A percentile compares a stretch with the other conserved stretches of the same genome.
These are phyloP conservation scores for Betta splendens DNA, from an alignment of 2,797 vertebrate species.

Conservation along the genomic window DNA sequence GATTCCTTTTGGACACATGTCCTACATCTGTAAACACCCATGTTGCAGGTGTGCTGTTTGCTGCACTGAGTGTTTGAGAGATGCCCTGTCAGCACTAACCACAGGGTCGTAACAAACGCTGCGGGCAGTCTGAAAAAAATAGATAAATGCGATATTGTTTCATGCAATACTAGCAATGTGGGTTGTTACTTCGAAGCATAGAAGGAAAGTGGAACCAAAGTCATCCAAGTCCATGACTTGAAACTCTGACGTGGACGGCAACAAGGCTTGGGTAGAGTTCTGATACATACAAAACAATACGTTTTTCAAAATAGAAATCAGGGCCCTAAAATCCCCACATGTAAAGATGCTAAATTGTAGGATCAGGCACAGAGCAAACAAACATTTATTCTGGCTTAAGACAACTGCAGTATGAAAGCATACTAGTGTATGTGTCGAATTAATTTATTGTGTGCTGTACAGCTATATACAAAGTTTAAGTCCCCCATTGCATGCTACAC, in stretches of 20 bases:
- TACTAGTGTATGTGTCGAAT: background rate
- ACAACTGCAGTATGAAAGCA: background rate
- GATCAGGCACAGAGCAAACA: background rate
- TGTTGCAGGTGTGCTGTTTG: conserved; percentile 42
- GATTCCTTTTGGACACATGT: conserved; percentile 56
- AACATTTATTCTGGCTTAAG: background rate
- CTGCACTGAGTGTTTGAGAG: conserved; percentile 59
- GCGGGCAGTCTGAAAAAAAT: conserved; percentile 16
- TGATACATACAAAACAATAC: no score
- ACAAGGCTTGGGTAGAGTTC: no score
- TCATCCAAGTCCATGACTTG: no score
- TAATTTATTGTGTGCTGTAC: no score
- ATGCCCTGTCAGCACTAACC: conserved; percentile 65
- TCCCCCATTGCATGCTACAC: no score
- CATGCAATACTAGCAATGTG: no score
- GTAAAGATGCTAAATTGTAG: background rate
- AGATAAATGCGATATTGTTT: no score
- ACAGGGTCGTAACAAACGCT: conserved; percentile 48
- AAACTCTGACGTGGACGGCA: no score
- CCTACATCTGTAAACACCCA: conserved; percentile 54
- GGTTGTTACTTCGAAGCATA: no score
- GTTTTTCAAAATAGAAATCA: no score
- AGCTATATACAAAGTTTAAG: no score
- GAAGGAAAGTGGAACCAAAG: no score
- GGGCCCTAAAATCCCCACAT: background rate